Base-by-base conservation (phyloP, 2,113 vertebrate species). In the Coregonus clupeaformis region DNA sequence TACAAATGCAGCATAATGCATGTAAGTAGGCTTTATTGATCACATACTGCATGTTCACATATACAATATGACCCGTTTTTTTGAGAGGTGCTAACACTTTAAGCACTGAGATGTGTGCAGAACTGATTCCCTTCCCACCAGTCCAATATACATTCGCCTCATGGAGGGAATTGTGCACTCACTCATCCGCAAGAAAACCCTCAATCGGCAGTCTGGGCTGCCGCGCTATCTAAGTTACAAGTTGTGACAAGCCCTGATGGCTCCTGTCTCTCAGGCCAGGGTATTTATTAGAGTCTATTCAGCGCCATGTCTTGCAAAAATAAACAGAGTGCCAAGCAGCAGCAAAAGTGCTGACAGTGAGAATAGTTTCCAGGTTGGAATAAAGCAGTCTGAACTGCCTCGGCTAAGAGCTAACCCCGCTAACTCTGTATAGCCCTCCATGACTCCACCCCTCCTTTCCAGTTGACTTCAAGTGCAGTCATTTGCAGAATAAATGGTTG, bases 241-340 rank as follows among this genome's bases (percentile, higher is more conserved):
- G 90, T 92, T 93, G 89, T 93, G 92, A 94, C 92, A 93, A 87
- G 91, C 88, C 89, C 85, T 81, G 91, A 90, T 85, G 89, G 89
- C 86, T 90, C 78, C 82, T 86, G 87, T 87, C 89, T 90, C 84
- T 88, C 89, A 77, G 86, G 81, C 84, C 86, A 59, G 60, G 85
- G 82, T 90, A 90, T 93, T 91, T 93, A 92, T 91, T 88, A 83
- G 83, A 88, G 90, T 89, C 92, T 87, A 91, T 93, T 92, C 92
- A 92, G 86, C 87, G 85, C 83, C 76, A 83, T 87, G 88, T 88
- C 91, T 86, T 84, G 87, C 87, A 91, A 93, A 92, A 89, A 89
- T 88, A 93, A 92, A 93, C 92, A 92, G 80, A 85, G 90, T 91
- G 88, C 89, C 89, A 90, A 83, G 86, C 87, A 84, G 83, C 74